Evolutionary conservation across 2,797 vertebrate genomes (phyloP).

Genomic region (Dromococcyx pavoninus): DNA sequence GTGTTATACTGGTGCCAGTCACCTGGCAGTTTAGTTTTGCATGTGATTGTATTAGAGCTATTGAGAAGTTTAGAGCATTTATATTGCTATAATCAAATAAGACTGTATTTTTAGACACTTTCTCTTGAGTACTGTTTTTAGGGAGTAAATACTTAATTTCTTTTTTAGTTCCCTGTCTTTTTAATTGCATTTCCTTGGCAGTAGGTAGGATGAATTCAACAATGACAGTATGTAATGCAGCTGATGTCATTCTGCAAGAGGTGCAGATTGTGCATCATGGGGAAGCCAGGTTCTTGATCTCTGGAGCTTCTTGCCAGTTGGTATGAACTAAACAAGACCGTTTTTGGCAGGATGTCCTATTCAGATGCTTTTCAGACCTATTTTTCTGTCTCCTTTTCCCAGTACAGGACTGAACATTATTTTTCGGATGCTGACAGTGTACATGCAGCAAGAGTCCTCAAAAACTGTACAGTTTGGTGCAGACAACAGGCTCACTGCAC

Average conservation of each 20-base stretch:
- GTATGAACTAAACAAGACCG: neutral
- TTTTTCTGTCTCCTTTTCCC: neutral
- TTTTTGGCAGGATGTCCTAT: too few relatives aligned
- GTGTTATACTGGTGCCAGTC: neutral
- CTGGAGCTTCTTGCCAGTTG: neutral
- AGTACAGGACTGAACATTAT: neutral
- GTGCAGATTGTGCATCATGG: rapidly evolving
- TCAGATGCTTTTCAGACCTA: neutral
- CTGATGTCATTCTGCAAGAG: neutral
- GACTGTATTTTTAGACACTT: neutral
- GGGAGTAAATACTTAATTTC: neutral
- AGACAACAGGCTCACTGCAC: neutral
- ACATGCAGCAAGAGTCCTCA: neutral
- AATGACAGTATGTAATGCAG: neutral
- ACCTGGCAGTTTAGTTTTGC: neutral
- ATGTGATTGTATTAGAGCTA: neutral
- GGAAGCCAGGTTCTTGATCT: neutral
- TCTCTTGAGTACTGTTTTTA: neutral
- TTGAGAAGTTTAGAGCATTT: neutral
- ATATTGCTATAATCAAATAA: neutral
- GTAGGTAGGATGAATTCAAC: neutral
- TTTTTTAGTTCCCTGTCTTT: neutral
- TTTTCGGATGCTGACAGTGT: neutral
- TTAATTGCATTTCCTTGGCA: neutral
- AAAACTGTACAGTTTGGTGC: rapidly evolving